phyloP scores from a whole-genome alignment of 2,888 invertebrate species.

The Carcina quercana region DNA sequence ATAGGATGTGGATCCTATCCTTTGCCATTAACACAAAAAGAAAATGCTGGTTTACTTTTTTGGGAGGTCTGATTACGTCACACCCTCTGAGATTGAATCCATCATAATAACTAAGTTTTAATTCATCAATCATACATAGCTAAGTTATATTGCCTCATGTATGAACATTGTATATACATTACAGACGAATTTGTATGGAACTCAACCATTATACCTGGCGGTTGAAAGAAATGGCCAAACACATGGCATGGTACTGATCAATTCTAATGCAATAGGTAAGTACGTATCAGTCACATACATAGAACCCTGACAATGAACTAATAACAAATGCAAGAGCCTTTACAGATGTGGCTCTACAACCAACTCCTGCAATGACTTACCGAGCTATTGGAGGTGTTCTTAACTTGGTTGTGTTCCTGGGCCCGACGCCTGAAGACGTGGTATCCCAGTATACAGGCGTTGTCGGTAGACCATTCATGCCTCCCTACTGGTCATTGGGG shows the following conservation, averaged over 20 bases:
- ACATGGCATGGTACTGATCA: constrained; percentile 85
- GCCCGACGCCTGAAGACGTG: constrained; percentile 82
- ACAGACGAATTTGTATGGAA: constrained; percentile 84
- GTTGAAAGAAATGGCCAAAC: constrained; percentile 80
- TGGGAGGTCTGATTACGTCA: too few relatives aligned
- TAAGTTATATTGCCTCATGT: too few relatives aligned
- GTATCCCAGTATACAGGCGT: constrained; percentile 79
- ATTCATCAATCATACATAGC: too few relatives aligned
- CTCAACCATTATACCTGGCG: constrained; percentile 87
- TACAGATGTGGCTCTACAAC: constrained; percentile 85
- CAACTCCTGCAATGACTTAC: constrained; percentile 87
- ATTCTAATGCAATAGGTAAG: constrained; percentile 89
- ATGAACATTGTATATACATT: constrained; percentile 19
- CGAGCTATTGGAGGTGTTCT: constrained; percentile 88
- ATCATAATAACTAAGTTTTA: too few relatives aligned
- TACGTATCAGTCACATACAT: too few relatives aligned
- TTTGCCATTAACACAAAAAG: too few relatives aligned
- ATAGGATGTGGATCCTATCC: too few relatives aligned
- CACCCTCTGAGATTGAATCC: too few relatives aligned
- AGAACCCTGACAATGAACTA: too few relatives aligned
- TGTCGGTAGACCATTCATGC: constrained; percentile 85
- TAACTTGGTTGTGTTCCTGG: constrained; percentile 85
- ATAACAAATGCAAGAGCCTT: too few relatives aligned
- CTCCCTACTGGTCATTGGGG: constrained; percentile 92
- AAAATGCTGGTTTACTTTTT: too few relatives aligned